Base-by-base conservation (phyloP, 1,140 invertebrate genomes). In the Probaryconus sp. region DNA sequence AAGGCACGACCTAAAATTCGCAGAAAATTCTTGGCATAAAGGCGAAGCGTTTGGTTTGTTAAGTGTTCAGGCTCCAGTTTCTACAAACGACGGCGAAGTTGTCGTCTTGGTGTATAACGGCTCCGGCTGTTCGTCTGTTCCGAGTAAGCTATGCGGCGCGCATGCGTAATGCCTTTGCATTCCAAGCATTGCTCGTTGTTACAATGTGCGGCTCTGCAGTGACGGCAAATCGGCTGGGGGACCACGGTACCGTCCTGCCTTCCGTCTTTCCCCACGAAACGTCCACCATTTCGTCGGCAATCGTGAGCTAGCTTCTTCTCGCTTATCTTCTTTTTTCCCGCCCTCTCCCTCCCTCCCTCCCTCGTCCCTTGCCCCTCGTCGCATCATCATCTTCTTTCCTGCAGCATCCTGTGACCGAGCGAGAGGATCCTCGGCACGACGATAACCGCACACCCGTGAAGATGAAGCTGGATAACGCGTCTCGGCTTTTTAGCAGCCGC, bases 151-250 rank as follows among this genome's bases (percentile, higher is more conserved):
- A 86, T 83, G 82, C 83, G 80, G 67, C 63, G 84, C 85, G 86
- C 85, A 87, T 87, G 85, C 83, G 83, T 87, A 87, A 87, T 87
- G 82, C 78, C 77, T 78, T 69, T 77, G 79, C 84, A 87, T 86
- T 87, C 85, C 85, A 81, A 28, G 70, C 84, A 86, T 87, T 80
- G 81, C 78, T 78, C 53, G 50, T 64, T 60, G 58, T 35, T 67
- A 67, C 80, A 30, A 78, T 77, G 74, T 78, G 65, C 81, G 79
- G 75, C 80, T 75, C 74, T 80, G 74, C 77, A 77, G 76, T 72
- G 78, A 73, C 72, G 77, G 76, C 77, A 73, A 78, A 79, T 81
- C 77, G 79, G 63, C 31, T 65, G 61, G 71, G 70, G 65, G 51
- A 65, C 70, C 65, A 38, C 35, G 65, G 33, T 63, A 70, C 51